Evolutionary conservation across 2,797 vertebrate species (phyloP), one percentile per base, ranked within the genome.

Genomic region (Catostomus latipinnis): DNA sequence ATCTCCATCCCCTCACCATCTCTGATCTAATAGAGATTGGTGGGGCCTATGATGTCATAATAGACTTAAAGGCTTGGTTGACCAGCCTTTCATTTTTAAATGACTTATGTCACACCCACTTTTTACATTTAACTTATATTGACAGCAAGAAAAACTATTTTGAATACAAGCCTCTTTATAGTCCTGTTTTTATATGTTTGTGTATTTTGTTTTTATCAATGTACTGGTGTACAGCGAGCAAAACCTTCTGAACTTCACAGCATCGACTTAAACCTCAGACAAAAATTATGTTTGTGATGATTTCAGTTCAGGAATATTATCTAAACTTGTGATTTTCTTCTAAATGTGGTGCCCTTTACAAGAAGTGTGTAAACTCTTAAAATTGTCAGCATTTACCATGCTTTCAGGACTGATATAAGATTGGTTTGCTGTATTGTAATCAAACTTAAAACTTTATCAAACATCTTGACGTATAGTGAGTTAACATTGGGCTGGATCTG

Each of bases 181-280:
- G 43, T 71, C 7, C 49, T 52, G 57, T 46, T 82, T 80, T 86
- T 81, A 84, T 85, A 80, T 68, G 83, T 78, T 76, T 76, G 22
- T 81, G 63, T 18, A 11, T 52, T 0, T 71, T 8, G 60, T 74
- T 87, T 83, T 86, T 81, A 82, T 49, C 46, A 34, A 34, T 3
- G 34, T 34, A 34, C 34, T 34, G 12, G 60, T 53, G 13, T 73
- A 48, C 54, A 50, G 6, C 13, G 22, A 48, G 34, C 5, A 11
- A 56, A 46, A 70, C 22, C 13, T 56, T 56, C 43, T 4, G 7
- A 54, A 56, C 61, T 10, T 8, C 8, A 52, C 49, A 53, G 22
- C 52, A 10, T 45, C 46, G 46, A 12, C 22, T 0, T 72, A 14
- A 60, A 48, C n/a, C 43, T 72, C 43, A 22, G 54, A 72, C 10